Base-by-base conservation (phyloP, 2,888 invertebrate genomes). In the Cephonodes hylas region DNA sequence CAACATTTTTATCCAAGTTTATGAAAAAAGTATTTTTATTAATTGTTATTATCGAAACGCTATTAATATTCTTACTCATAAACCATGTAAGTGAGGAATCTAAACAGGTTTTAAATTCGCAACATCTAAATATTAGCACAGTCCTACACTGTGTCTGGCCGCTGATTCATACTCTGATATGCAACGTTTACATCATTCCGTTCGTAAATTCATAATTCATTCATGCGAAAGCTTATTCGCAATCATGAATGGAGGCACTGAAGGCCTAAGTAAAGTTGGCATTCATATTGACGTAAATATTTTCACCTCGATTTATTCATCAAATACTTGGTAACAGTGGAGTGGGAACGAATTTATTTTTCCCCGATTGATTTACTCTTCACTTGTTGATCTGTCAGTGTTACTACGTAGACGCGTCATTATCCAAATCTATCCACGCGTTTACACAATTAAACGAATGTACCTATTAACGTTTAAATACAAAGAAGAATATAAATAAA, bases 111-210 rank as follows among this genome's bases (percentile, higher is more conserved):
- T 44, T 20, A 18, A 22, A 44, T 44, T 44, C 20, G 20, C 20
- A 10, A 20, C 44, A 44, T 44, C 38, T n/a, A 38, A 38, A 44
- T 18, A 20, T 20, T 10, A 10, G 42, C 42, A 15, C n/a, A n/a
- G n/a, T n/a, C n/a, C n/a, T 18, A 20, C 44, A 8, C 34, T 34
- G 34, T 34, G 44, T 44, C 20, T 22, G 44, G 44, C 10, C 10
- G 44, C 10, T 44, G 44, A 44, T 44, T 44, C 20, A 20, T 22
- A 3, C 38, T 13, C 38, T 10, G 44, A 44, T 7, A 20, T 44
- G 44, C 44, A 44, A 10, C 44, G 61, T 67, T 56, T 27, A 42
- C 58, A 5, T 4, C 27, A 68, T 38, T 38, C 38, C 38, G 60
- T 38, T 58, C 61, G 48, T 44, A 23, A 25, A 42, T 38, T 22